Conservation (phyloP, 2,113 vertebrate species). For the Pelmatolapia mariae region DNA sequence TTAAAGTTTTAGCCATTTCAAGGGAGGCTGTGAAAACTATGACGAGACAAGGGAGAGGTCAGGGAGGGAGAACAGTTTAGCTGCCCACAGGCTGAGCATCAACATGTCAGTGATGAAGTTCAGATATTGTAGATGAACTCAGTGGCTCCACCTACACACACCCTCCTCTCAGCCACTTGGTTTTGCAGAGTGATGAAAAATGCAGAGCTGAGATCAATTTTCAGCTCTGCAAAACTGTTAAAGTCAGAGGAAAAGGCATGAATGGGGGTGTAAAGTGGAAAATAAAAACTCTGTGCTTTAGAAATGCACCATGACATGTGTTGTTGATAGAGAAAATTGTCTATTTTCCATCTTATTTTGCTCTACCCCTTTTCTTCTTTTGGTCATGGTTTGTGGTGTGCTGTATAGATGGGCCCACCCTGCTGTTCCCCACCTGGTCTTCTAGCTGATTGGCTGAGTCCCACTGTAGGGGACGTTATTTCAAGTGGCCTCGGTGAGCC, state of each 20-base stretch:
- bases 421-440: constrained; percentile 33
- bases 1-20: background rate
- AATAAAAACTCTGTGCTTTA: background rate
- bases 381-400: background rate
- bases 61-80: background rate
- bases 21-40: background rate
- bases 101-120: background rate
- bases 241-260: background rate
- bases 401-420: constrained; percentile 18
- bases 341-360: background rate
- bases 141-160: constrained; percentile 31
- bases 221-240: background rate
- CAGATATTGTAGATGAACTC: constrained; percentile 5
- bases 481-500: constrained; percentile 35
- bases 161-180: background rate
- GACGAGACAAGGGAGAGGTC: constrained; percentile 6
- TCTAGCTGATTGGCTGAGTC: constrained; percentile 31
- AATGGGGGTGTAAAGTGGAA: background rate
- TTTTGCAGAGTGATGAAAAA: background rate
- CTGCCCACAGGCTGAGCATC: background rate
- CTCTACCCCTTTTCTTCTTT: background rate
- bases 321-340: constrained; percentile 26
- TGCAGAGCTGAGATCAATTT: background rate
- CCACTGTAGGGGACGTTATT: background rate
- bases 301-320: constrained; percentile 13